phyloP scores from a whole-genome alignment of 2,797 vertebrate species.

The Merluccius polli region DNA sequence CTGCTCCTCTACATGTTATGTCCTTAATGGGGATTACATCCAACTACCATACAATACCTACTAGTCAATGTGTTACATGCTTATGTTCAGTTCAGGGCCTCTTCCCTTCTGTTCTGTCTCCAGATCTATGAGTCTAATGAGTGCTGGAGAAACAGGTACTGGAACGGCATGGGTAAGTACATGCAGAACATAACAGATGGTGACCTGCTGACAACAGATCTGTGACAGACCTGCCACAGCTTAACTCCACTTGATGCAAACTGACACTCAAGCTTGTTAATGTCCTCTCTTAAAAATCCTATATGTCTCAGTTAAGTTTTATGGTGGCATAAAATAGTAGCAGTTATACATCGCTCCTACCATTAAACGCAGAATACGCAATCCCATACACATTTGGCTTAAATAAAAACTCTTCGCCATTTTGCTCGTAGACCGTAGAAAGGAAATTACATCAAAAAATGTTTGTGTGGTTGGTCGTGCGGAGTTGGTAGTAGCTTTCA shows the following conservation, averaged over 20 bases:
- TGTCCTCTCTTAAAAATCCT: conserved; percentile 58
- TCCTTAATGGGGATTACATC: conserved; percentile 1
- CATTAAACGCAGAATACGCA: conserved; percentile 58
- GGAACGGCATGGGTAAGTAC: conserved; percentile 13
- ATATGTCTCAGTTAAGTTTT: conserved; percentile 60
- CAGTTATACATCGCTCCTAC: conserved; percentile 54
- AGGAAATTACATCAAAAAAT: background rate
- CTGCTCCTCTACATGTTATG: background rate
- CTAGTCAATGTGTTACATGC: background rate
- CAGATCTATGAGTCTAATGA: background rate
- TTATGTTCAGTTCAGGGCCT: background rate
- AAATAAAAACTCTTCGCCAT: conserved; percentile 13
- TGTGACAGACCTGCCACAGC: conserved; percentile 39
- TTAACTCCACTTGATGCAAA: conserved; percentile 57
- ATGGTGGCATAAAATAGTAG: conserved; percentile 58
- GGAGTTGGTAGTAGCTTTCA: background rate
- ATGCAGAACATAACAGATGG: conserved; percentile 35
- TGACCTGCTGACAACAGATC: conserved; percentile 37
- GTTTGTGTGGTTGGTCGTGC: background rate
- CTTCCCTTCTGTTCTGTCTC: background rate
- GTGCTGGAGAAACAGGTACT: background rate
- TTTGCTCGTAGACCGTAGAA: conserved; percentile 10
- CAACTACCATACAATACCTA: conserved; percentile 9
- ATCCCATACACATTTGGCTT: conserved; percentile 49
- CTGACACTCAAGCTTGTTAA: conserved; percentile 62